Percentiles rank a stretch among this genome's conserved stretches.
Conservation (phyloP, 2,113 vertebrate species). For the Dipodomys stephensi region DNA sequence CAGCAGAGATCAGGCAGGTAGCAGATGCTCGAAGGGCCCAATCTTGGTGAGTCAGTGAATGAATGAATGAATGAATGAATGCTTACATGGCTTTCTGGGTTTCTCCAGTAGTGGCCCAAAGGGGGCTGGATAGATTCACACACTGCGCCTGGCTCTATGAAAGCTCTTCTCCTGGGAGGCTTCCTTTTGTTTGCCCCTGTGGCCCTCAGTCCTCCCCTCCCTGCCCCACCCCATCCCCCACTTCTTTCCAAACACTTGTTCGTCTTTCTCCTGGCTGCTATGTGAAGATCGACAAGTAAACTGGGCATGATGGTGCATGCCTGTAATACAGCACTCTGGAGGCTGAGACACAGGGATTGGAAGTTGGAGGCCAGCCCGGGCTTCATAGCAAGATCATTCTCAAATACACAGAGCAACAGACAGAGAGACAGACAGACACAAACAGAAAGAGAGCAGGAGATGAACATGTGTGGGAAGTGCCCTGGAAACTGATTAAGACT, state of each 20-base stretch:
- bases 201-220: background rate
- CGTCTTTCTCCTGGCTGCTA: background rate
- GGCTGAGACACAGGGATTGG: background rate
- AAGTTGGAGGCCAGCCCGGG: background rate
- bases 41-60: background rate
- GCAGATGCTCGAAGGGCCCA: no score
- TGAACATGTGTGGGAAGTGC: background rate
- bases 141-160: rapidly evolving
- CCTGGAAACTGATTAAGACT: background rate
- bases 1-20: rapidly evolving
- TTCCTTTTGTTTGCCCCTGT: background rate
- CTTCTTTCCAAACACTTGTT: background rate
- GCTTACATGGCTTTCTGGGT: background rate
- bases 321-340: background rate
- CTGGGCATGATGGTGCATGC: background rate
- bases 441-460: background rate
- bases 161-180: rapidly evolving
- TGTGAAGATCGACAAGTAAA: background rate
- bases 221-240: no score
- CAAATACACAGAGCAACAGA: no score
- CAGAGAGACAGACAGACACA: background rate
- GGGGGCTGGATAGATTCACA: no score
- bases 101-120: background rate
- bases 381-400: background rate
- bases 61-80: background rate